phyloP scores from a whole-genome alignment of 2,797 vertebrate genomes.

The Poeciliopsis turneri region DNA sequence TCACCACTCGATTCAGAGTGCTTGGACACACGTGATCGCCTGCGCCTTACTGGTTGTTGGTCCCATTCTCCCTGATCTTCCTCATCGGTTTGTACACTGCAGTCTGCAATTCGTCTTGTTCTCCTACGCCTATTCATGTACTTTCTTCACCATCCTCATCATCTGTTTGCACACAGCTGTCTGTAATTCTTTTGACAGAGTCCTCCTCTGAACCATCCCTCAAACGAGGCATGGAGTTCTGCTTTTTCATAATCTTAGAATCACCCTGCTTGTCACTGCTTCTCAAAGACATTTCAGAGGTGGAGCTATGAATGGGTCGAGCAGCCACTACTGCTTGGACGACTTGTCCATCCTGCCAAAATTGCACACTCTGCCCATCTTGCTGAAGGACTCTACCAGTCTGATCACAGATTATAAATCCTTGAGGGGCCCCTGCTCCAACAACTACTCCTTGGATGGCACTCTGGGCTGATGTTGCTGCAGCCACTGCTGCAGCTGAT shows the following conservation, averaged over 20 bases:
- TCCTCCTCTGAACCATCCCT: slow-evolving; percentile 90
- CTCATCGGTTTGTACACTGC: slow-evolving; percentile 97
- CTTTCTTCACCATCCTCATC: slow-evolving; percentile 95
- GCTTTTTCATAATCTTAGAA: slow-evolving; percentile 89
- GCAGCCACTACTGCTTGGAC: slow-evolving; percentile 84
- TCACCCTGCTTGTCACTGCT: slow-evolving; percentile 89
- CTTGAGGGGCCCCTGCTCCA: slow-evolving; percentile 77
- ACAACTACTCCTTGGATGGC: slow-evolving; percentile 88
- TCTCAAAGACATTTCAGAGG: slow-evolving; percentile 95
- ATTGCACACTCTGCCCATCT: slow-evolving; percentile 92
- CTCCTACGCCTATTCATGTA: slow-evolving; percentile 90
- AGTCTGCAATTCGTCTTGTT: slow-evolving; percentile 91
- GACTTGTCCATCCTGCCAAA: slow-evolving; percentile 88
- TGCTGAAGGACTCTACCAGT: slow-evolving; percentile 85
- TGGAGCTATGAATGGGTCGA: slow-evolving; percentile 91
- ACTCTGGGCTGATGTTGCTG: slow-evolving; percentile 89
- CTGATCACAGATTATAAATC: slow-evolving; percentile 87
- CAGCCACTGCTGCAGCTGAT: slow-evolving; percentile 86
- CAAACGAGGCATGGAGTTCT: slow-evolving; percentile 96
- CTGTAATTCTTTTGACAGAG: slow-evolving; percentile 86
- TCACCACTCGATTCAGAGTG: slow-evolving; percentile 88
- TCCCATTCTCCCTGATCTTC: slow-evolving; percentile 97
- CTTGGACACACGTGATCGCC: slow-evolving; percentile 89
- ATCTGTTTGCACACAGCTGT: slow-evolving; percentile 97
- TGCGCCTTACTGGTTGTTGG: slow-evolving; percentile 91